Evolutionary conservation across 2,888 invertebrate species (phyloP), one percentile per base, ranked within the genome.

Genomic region (Lepidonotus clava): DNA sequence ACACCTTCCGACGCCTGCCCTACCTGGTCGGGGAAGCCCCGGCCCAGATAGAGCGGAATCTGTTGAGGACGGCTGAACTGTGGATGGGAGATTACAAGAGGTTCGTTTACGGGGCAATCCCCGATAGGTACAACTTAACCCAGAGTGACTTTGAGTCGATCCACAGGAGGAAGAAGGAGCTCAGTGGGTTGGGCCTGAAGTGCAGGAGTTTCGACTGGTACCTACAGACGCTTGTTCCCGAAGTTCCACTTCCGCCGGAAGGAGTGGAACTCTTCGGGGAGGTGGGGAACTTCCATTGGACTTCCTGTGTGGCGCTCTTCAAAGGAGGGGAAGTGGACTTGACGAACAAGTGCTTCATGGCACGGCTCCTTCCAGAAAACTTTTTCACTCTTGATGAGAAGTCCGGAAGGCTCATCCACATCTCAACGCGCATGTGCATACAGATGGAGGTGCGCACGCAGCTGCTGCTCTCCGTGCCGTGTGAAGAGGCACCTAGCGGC

Each of bases 171-270:
- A 8, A 46, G 53, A n/a, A 51, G 14, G 77, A 41, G 34, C 51
- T 77, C 24, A 18, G n/a, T 5, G 11, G 53, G 18, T 40, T 41
- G 8, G 40, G 67, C 1, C 53, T 86, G 46, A n/a, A 53, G 24
- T 76, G 86, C 34, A 61, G 71, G 6, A 51, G 34, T 36, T 99
- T 99, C 95, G 97, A 97, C 94, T 99, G 99, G 99, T 99, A 98
- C 95, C 95, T 99, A 95, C 97, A 98, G 94, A 98, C 96, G 93
- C 96, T 99, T 91, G 98, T 98, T 94, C 99, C 99, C 6, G 99
- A 99, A 95, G 87, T 91, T 11, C 88, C 88, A 34, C 88, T 88
- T 4, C 91, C 91, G 18, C 87, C 90, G 28, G 67, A 84, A 34
- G 87, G 89, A 51, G 88, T 90, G n/a, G 80, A 40, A 1, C 91